These are phyloP conservation scores for Vireo altiloquus DNA, from an alignment of 2,113 vertebrate species.

Conservation along the genomic window DNA sequence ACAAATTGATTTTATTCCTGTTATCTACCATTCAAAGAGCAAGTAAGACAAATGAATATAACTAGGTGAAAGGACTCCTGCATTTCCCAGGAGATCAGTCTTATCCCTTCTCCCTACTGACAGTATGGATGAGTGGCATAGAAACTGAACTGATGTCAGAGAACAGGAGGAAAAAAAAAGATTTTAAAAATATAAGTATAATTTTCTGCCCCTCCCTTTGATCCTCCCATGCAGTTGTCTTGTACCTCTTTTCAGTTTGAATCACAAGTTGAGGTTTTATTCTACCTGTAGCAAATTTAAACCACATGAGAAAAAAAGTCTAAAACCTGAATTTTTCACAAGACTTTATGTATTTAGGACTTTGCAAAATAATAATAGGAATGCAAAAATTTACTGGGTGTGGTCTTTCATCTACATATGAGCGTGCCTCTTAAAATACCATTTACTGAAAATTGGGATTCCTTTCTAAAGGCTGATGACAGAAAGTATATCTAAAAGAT, in stretches of 20 bases:
- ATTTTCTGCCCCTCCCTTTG: accelerated
- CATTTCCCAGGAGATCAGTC: background rate
- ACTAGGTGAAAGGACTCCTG: background rate
- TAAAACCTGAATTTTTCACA: background rate
- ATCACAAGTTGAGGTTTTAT: background rate
- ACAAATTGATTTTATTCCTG: background rate
- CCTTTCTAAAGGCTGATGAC: background rate
- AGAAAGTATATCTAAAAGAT: background rate
- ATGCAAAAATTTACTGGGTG: background rate
- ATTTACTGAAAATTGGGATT: background rate
- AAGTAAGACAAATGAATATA: background rate
- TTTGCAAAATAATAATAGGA: background rate
- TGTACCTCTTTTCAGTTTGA: background rate
- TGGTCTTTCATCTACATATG: background rate
- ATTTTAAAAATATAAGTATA: background rate
- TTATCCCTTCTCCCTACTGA: background rate
- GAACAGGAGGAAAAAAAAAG: background rate
- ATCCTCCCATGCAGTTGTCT: background rate
- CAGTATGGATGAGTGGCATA: accelerated
- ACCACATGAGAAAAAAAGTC: background rate
- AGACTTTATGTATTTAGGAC: background rate
- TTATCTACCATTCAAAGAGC: background rate
- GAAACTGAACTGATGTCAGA: background rate
- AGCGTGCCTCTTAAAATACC: background rate
- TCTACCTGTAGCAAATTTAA: background rate